Base-by-base conservation (phyloP, 2,113 vertebrate species). In the Gobius niger region DNA sequence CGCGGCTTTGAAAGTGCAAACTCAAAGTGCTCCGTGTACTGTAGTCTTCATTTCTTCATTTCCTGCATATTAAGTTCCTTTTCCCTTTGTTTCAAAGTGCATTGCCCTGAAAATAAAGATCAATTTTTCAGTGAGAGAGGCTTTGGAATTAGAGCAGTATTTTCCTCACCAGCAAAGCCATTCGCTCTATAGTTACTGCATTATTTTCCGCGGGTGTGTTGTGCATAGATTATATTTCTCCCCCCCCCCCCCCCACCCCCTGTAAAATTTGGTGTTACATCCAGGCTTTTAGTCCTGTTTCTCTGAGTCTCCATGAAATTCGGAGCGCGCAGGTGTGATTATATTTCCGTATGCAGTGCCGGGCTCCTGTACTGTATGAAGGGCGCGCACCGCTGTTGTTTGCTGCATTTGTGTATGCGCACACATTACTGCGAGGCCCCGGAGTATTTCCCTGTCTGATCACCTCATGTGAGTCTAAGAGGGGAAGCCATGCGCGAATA, bases 11-110 rank as follows among this genome's bases (percentile, higher is more conserved):
- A 90, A 89, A 91, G 78, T 80, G 89, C 89, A 90, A 91, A 91
- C 86, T 91, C 88, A 91, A 89, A 90, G 87, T 87, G 87, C 83
- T 89, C 84, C 57, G 65, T 88, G 85, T 86, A 80, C 86, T 86
- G 84, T 88, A 88, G 85, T 88, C 87, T 90, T 91, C 87, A 90
- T 89, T 90, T 89, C 87, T 88, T 91, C 88, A 90, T 91, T 89
- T 88, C 87, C 87, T 91, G 85, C 90, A 91, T 90, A 91, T 91
- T 90, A 90, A 89, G 86, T 90, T 90, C 59, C 78, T 81, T 87
- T 78, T 82, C 78, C 83, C 83, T 78, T 89, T 90, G 87, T 91
- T 87, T 91, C 87, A 89, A 86, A 89, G 87, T 84, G 70, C 81
- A 85, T 90, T 80, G 86, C 87, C 86, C 86, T 15, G 73, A 88